Percentiles rank a stretch among this genome's conserved stretches.
Evolutionary conservation across 2,797 vertebrate species (phyloP).

Genomic region (Alcedo quadribrachys): DNA sequence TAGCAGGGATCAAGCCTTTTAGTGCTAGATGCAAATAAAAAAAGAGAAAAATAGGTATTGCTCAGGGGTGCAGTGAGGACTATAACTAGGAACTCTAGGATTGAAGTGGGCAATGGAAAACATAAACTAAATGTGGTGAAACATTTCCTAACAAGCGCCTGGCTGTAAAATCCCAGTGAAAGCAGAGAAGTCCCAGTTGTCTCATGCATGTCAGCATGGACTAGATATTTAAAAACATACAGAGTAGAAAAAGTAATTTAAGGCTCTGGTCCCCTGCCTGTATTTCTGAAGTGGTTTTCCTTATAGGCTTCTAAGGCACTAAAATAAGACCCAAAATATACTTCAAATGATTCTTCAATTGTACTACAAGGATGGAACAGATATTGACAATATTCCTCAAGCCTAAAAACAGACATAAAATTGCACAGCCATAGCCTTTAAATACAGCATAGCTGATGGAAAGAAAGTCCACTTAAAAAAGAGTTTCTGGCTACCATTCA

Average conservation of each 20-base stretch:
- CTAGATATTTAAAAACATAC: not conserved
- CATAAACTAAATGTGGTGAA: not conserved
- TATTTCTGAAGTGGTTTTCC: not conserved
- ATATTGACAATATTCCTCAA: accelerated
- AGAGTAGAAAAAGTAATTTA: not conserved
- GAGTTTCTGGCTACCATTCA: not conserved
- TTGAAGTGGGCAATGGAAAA: not conserved
- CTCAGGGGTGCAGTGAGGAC: not conserved
- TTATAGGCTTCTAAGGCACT: not conserved
- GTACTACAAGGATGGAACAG: not conserved
- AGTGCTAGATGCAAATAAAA: not conserved
- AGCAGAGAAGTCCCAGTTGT: not conserved
- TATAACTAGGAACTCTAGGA: not conserved
- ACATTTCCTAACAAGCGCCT: not conserved
- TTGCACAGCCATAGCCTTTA: not conserved
- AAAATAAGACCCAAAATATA: not conserved
- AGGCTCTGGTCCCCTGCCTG: not conserved
- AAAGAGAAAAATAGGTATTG: not conserved
- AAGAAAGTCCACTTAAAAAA: not conserved
- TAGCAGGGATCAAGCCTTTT: not conserved
- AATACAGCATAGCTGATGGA: not conserved
- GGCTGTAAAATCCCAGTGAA: not conserved
- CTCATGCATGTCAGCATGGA: not conserved
- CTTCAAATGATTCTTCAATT: not conserved
- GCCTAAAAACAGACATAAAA: not conserved